Percentiles rank a stretch among this genome's conserved stretches.
phyloP scores from a whole-genome alignment of 2,797 vertebrate species.

The Spinus olivaceus region DNA sequence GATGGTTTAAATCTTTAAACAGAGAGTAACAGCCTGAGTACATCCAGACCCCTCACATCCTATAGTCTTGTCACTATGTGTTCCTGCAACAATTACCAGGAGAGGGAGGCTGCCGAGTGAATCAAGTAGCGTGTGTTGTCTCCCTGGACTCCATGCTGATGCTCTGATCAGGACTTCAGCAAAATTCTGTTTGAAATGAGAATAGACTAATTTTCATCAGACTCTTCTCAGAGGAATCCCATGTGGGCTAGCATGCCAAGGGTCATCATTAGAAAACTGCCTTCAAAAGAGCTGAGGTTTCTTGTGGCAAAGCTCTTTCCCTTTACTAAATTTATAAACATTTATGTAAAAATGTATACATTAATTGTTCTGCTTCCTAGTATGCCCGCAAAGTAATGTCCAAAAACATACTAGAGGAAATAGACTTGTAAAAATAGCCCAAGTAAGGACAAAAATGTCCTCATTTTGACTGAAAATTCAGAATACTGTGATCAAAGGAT shows the following conservation, averaged over 20 bases:
- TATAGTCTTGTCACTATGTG: conserved; percentile 91
- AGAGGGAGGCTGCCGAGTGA: conserved; percentile 81
- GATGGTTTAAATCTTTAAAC: conserved; percentile 99
- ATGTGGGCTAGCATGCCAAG: conserved; percentile 95
- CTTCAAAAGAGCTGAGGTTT: conserved; percentile 88
- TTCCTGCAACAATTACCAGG: conserved; percentile 92
- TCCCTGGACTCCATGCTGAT: conserved; percentile 85
- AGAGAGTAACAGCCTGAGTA: conserved; percentile 98
- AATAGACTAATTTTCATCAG: conserved; percentile 99
- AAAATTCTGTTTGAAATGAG: conserved; percentile 99
- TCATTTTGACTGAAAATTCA: conserved; percentile 90
- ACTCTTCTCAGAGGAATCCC: conserved; percentile 90
- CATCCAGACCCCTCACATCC: conserved; percentile 94
- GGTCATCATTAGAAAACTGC: conserved; percentile 99
- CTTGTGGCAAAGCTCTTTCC: conserved; percentile 83
- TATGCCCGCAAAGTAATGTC: conserved; percentile 50
- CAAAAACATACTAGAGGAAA: conserved; percentile 70
- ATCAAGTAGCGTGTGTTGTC: conserved; percentile 87
- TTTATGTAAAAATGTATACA: conserved; percentile 89
- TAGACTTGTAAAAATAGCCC: conserved; percentile 72
- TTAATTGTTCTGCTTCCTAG: conserved; percentile 77
- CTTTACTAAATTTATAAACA: conserved; percentile 92
- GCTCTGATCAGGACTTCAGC: conserved; percentile 97
- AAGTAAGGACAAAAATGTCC: conserved; percentile 72
- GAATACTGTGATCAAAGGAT: conserved; percentile 94